Base-by-base conservation (phyloP, 2,888 invertebrate genomes). In the Pammene fasciana region DNA sequence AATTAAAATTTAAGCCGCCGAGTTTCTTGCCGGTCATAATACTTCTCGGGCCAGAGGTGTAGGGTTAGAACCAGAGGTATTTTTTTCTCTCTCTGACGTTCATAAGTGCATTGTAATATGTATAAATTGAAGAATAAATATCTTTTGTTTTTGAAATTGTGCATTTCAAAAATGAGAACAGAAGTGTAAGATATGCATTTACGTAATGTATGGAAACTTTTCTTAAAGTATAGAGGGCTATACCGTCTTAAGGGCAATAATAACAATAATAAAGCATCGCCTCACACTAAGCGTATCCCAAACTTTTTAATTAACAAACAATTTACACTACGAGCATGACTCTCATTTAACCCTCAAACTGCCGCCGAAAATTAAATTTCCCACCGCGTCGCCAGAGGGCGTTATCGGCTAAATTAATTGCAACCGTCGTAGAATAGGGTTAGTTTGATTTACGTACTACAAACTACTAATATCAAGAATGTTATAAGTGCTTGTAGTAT, bases 291-390 rank as follows among this genome's bases (percentile, higher is more conserved):
- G 11, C 43, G 13, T 13, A 43, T 11, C 34, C 41, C 16, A 62
- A 62, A 62, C 62, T 62, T 62, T 62, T 62, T 41, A 62, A 62
- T 62, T 62, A 62, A 52, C 50, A 52, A 52, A 62, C 62, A 62
- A 62, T 62, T 62, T n/a, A 52, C 62, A 62, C 61, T 61, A 61
- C 41, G 41, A 52, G 41, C 62, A 62, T 62, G 62, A 62, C 62
- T 62, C 62, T 43, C 56, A 50, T 41, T 68, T 46, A 65, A 70
- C 70, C 65, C 70, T 70, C 36, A 16, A 65, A 70, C 46, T 60
- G 70, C 70, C 71, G 71, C 65, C 54, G 71, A 48, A 71, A 75
- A 76, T 78, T 77, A 75, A 79, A 76, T 76, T 75, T 75, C 75
- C 55, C 65, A 72, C 67, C 72, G 67, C 73, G 70, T 72, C 74